Percentiles rank a stretch among this genome's conserved stretches.
phyloP scores from a whole-genome alignment of 2,113 vertebrate species.

The Stigmatopora argus region DNA sequence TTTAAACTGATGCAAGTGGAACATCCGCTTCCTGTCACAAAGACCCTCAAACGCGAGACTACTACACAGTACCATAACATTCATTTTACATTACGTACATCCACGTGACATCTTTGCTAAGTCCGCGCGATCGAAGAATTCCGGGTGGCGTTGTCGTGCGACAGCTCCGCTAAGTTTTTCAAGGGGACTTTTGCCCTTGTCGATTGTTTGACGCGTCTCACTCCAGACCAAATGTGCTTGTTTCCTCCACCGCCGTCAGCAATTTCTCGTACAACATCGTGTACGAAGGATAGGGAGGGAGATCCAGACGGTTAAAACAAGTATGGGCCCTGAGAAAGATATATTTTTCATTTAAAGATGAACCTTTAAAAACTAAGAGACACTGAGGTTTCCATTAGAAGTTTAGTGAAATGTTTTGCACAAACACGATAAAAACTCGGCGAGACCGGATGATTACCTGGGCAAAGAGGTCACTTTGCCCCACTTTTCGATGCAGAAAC shows the following conservation, averaged over 20 bases:
- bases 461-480: conserved; percentile 95
- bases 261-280: conserved; percentile 94
- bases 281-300: conserved; percentile 93
- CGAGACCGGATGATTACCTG: conserved; percentile 68
- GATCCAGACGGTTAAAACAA: conserved; percentile 95
- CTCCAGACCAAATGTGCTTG: conserved; percentile 96
- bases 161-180: background rate
- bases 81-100: conserved; percentile 2
- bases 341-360: too few species aligned
- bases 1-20: background rate
- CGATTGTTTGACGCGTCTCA: conserved; percentile 57
- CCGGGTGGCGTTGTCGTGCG: background rate
- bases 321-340: conserved; percentile 84
- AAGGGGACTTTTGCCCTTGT: background rate
- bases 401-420: background rate
- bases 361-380: too few species aligned
- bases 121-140: background rate
- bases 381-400: background rate
- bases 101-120: background rate
- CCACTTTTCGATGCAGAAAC: conserved; percentile 99
- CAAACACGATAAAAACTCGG: background rate
- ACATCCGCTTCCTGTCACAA: background rate
- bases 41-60: background rate
- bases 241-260: conserved; percentile 95
- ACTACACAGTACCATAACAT: conserved; percentile 2